Base-by-base conservation (phyloP, 2,797 vertebrate species). In the Bucorvus abyssinicus region DNA sequence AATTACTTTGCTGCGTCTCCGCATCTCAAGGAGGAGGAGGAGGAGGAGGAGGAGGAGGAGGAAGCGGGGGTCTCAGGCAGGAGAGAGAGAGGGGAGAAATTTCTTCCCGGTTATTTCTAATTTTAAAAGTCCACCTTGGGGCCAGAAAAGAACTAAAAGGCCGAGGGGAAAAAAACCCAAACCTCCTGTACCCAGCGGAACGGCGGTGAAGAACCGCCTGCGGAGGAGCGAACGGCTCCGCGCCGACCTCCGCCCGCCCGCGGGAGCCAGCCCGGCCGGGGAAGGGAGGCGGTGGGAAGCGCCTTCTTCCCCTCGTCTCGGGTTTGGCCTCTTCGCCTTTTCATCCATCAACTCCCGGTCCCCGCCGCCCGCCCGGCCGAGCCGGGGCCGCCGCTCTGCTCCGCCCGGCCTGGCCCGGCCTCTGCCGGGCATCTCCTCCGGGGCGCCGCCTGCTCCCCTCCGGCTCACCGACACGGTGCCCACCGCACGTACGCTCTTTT, bases 291-390 rank as follows among this genome's bases (percentile, higher is more conserved):
- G 12, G 44, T 24, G 84, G 88, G 84, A 36, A 40, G 30, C 13
- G 36, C 10, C 22, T 32, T 70, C 53, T n/a, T n/a, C 87, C 97
- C 96, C 95, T 95, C n/a, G n/a, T 95, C 92, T 56, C 68, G 32
- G 20, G 9, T 83, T 95, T 90, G 94, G 7, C 79, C 94, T 86
- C 82, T 82, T 36, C 82, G 53, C 56, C 70, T 86, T 93, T 96
- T 22, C 55, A 64, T 30, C 81, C 53, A 17, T 56, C 65, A 27
- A 26, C 40, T 93, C 79, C 61, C 44, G 5, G 10, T 30, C 7
- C 38, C 26, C 14, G 8, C 44, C 38, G 27, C n/a, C 30, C 21
- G 38, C 14, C 29, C 32, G 42, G 45, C 21, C 30, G 40, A 23
- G 4, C 68, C 53, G n/a, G 42, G 22, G 83, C 57, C 30, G 19